A percentile compares a stretch with the other conserved stretches of the same genome.
These are phyloP conservation scores for Protophormia terraenovae DNA, from an alignment of 2,888 invertebrate species.

Conservation along the genomic window DNA sequence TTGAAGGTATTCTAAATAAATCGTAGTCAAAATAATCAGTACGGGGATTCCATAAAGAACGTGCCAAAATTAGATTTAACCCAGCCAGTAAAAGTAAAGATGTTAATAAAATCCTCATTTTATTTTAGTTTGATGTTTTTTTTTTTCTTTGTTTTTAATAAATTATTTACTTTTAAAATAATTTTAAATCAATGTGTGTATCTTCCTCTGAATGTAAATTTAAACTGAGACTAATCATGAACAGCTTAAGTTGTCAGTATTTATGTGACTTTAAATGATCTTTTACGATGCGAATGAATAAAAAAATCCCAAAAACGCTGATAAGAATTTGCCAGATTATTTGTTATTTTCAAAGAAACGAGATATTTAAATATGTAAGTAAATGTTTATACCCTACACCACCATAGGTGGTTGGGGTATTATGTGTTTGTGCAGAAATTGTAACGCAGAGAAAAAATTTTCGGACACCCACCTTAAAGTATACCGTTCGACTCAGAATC, in stretches of 20 bases:
- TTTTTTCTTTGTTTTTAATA: background rate
- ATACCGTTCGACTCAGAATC: no score
- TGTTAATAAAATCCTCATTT: slow-evolving; percentile 11
- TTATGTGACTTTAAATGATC: slow-evolving; percentile 43
- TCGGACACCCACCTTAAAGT: no score
- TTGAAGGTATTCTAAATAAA: background rate
- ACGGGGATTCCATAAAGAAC: background rate
- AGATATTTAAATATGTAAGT: background rate
- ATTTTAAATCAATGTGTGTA: background rate
- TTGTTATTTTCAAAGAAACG: slow-evolving; percentile 29
- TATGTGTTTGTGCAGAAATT: no score
- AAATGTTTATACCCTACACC: slow-evolving; percentile 13
- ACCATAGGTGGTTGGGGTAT: no score
- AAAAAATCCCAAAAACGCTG: background rate
- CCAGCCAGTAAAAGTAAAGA: background rate
- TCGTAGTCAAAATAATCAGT: background rate
- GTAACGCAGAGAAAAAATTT: no score
- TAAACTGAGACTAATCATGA: slow-evolving; percentile 40
- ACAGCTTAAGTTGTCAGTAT: slow-evolving; percentile 33
- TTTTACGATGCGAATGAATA: background rate
- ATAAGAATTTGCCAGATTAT: slow-evolving; percentile 41
- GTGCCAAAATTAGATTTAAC: background rate
- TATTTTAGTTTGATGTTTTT: background rate
- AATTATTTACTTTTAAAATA: background rate
- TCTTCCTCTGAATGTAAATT: slow-evolving; percentile 18